Conservation (phyloP, 2,113 vertebrate species). For the Stigmatopora nigra region DNA sequence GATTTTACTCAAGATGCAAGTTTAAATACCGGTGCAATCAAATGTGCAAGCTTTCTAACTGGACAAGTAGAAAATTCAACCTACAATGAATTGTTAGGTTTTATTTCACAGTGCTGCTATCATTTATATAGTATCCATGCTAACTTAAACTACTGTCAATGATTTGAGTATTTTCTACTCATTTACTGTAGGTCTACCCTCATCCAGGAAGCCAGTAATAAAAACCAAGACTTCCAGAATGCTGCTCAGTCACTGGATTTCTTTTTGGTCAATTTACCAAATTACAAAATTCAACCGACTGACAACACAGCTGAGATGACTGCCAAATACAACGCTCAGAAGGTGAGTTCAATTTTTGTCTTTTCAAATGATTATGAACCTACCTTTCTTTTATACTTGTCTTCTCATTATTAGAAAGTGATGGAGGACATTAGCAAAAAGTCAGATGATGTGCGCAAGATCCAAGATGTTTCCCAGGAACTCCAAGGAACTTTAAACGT, state of each 20-base stretch:
- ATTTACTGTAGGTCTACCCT: slow-evolving; percentile 69
- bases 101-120: background rate
- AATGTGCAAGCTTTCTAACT: too few species aligned
- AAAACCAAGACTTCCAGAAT: slow-evolving; percentile 81
- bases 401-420: slow-evolving; percentile 69
- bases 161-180: background rate
- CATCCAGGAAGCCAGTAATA: slow-evolving; percentile 69
- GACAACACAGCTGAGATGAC: slow-evolving; percentile 74
- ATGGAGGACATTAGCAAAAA: slow-evolving; percentile 79
- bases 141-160: background rate
- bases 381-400: background rate
- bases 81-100: background rate
- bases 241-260: slow-evolving; percentile 78
- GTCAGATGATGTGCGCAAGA: slow-evolving; percentile 64
- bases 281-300: slow-evolving; percentile 62
- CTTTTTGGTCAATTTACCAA: slow-evolving; percentile 82
- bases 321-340: slow-evolving; percentile 80
- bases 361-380: background rate
- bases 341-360: slow-evolving; percentile 61
- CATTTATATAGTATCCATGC: background rate
- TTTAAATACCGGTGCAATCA: too few species aligned
- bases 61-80: too few species aligned
- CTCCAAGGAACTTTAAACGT: slow-evolving; percentile 80
- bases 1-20: too few species aligned
- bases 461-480: slow-evolving; percentile 71